These are phyloP conservation scores for Dipodomys stephensi DNA, from an alignment of 2,113 vertebrate species.

Conservation along the genomic window DNA sequence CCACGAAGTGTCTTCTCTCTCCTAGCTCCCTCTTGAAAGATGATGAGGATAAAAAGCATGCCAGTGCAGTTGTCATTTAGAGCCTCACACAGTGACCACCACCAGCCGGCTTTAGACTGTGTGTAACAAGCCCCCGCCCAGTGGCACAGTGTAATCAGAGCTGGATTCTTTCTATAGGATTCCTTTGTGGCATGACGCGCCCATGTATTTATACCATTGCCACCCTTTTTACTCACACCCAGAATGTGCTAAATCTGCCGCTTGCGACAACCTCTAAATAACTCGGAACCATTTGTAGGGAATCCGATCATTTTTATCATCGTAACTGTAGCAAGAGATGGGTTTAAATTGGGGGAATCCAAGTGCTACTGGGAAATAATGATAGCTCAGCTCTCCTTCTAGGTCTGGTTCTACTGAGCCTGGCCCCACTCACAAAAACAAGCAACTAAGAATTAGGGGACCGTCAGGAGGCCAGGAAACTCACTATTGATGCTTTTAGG, in stretches of 20 bases:
- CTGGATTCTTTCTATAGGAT: neutral
- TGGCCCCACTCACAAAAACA: neutral
- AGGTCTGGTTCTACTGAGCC: neutral
- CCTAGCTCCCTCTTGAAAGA: neutral
- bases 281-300: neutral
- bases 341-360: slow-evolving; percentile 28
- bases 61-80: neutral
- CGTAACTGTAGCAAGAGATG: neutral
- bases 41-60: neutral
- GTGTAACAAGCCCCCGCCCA: neutral
- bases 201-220: neutral
- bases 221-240: slow-evolving; percentile 5
- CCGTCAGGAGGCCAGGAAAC: neutral
- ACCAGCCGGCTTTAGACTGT: neutral
- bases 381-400: neutral
- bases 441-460: neutral
- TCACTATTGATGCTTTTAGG: neutral
- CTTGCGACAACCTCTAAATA: slow-evolving; percentile 38
- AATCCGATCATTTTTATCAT: neutral
- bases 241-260: slow-evolving; percentile 37
- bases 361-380: neutral
- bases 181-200: neutral
- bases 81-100: neutral
- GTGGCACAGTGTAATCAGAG: neutral
- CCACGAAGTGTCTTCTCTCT: neutral